phyloP scores from a whole-genome alignment of 30 jellyfish, hydroid and myxozoan genomes.

The Turritopsis rubra region DNA sequence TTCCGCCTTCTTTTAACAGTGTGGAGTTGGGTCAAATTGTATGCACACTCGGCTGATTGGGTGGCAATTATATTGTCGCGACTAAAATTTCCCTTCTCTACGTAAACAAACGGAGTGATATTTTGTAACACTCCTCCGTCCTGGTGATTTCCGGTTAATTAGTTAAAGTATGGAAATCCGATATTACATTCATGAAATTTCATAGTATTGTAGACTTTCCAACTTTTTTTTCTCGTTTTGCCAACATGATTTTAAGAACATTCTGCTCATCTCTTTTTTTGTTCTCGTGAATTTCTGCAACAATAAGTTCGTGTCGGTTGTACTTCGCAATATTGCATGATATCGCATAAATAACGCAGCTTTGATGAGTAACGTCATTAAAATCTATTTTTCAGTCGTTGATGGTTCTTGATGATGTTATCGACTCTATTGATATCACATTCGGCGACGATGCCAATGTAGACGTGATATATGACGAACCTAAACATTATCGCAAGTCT shows the following conservation, averaged over 20 bases:
- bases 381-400: slow-evolving; percentile 10
- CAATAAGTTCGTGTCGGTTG: no score
- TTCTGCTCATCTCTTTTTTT: no score
- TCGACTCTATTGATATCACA: slow-evolving; percentile 15
- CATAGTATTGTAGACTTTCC: no score
- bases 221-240: no score
- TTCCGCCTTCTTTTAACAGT: background rate
- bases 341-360: no score
- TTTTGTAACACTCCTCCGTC: no score
- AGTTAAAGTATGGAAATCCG: background rate
- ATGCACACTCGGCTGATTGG: background rate
- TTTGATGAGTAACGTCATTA: no score
- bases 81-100: background rate
- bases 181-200: no score
- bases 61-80: no score
- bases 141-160: background rate
- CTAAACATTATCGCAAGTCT: background rate
- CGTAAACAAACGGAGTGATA: background rate
- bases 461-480: background rate
- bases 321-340: no score
- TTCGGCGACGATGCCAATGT: background rate
- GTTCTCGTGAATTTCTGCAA: no score
- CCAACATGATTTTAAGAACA: no score
- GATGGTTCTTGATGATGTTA: slow-evolving; percentile 14
- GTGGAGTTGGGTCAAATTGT: background rate